phyloP scores from a whole-genome alignment of 2,113 vertebrate species.

The Oplegnathus fasciatus region DNA sequence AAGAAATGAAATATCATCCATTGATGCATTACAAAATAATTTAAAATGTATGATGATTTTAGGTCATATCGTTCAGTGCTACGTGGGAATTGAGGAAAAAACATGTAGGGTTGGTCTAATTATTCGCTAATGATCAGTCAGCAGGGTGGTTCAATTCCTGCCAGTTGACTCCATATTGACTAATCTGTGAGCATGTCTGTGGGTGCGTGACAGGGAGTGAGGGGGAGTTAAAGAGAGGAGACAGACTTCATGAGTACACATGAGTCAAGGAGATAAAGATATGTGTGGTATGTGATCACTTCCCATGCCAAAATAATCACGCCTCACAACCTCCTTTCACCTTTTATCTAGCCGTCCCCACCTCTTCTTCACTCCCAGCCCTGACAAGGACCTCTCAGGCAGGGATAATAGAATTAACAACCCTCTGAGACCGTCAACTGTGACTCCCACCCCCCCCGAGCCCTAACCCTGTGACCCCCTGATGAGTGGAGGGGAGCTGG shows the following conservation, averaged over 20 bases:
- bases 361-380: slow-evolving; percentile 45
- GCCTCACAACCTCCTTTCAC: slow-evolving; percentile 67
- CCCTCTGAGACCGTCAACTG: slow-evolving; percentile 64
- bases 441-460: slow-evolving; percentile 43
- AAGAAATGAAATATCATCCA: not conserved
- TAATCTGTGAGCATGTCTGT: slow-evolving; percentile 24
- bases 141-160: slow-evolving; percentile 8
- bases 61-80: not conserved
- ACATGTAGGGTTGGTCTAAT: not conserved
- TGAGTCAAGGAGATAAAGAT: slow-evolving; percentile 66
- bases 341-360: slow-evolving; percentile 52
- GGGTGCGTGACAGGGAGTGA: slow-evolving; percentile 17
- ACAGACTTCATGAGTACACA: slow-evolving; percentile 38
- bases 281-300: slow-evolving; percentile 71
- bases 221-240: slow-evolving; percentile 32
- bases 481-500: slow-evolving; percentile 56
- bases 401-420: slow-evolving; percentile 82
- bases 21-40: not conserved
- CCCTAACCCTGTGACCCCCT: slow-evolving; percentile 64
- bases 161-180: slow-evolving; percentile 23
- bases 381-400: slow-evolving; percentile 70
- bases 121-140: slow-evolving; percentile 37
- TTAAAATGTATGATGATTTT: not conserved
- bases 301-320: slow-evolving; percentile 72
- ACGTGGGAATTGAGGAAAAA: not conserved